Conservation (phyloP, 2,888 invertebrate species). For the Saturnia pavonia region DNA sequence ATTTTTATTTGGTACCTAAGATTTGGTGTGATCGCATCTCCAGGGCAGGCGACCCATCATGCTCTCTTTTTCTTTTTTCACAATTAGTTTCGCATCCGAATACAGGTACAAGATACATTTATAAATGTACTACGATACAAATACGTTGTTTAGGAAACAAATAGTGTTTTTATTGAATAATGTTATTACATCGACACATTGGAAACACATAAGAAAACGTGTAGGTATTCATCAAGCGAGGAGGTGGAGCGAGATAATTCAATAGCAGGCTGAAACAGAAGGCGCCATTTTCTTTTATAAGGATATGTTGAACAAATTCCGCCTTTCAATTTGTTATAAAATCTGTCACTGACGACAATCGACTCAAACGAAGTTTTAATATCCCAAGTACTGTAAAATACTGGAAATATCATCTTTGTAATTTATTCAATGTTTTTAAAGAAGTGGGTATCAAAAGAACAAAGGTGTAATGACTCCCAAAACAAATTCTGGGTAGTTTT, state of each 20-base stretch:
- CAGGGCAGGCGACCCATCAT: no score
- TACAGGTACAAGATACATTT: not conserved
- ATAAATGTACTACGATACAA: not conserved
- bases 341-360: conserved; percentile 2
- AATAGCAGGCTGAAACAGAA: conserved; percentile 36
- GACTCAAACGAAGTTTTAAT: not conserved
- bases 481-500: not conserved
- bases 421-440: not conserved
- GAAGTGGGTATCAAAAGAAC: no score
- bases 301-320: conserved; percentile 24
- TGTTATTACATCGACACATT: conserved; percentile 7
- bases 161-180: conserved; percentile 9
- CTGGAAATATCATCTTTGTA: not conserved
- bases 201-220: conserved; percentile 26
- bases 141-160: not conserved
- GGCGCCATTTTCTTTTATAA: conserved; percentile 25
- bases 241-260: conserved; percentile 41
- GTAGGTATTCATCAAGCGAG: conserved; percentile 39
- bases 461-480: not conserved
- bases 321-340: conserved; percentile 13
- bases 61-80: no score
- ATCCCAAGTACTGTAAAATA: not conserved
- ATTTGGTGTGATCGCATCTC: no score
- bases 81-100: no score
- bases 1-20: no score